Evolutionary conservation across 2,113 vertebrate species (phyloP).

Genomic region (Hippopotamus amphibius): DNA sequence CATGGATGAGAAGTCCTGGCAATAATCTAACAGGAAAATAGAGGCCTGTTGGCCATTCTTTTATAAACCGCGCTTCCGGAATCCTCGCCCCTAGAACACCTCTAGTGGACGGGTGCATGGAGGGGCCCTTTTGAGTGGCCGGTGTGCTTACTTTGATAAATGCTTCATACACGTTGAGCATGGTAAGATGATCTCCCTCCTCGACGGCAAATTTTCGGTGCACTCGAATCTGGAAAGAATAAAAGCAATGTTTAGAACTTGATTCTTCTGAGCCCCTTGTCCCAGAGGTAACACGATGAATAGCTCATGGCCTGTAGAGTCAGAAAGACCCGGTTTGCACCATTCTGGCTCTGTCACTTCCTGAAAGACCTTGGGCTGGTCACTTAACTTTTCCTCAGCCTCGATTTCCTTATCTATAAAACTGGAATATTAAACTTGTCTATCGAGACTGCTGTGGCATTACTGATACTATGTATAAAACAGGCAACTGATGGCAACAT

Average conservation of each 20-base stretch:
- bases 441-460: not conserved
- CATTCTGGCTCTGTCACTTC: not conserved
- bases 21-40: not conserved
- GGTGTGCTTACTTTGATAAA: conserved; percentile 94
- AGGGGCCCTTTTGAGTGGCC: accelerated
- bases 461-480: no score
- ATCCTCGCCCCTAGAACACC: not conserved
- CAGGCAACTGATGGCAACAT: no score
- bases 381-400: not conserved
- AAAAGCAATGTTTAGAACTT: not conserved
- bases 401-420: not conserved
- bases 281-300: accelerated
- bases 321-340: not conserved
- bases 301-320: not conserved
- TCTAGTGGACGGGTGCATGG: accelerated
- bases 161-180: conserved; percentile 98
- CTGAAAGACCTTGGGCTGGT: not conserved
- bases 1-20: not conserved
- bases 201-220: conserved; percentile 98
- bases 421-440: not conserved
- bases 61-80: not conserved
- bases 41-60: not conserved
- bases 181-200: conserved; percentile 98
- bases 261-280: not conserved
- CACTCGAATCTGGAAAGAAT: conserved; percentile 90